These are phyloP conservation scores for Lagopus leucura DNA, from an alignment of 2,113 vertebrate genomes.

Conservation along the genomic window DNA sequence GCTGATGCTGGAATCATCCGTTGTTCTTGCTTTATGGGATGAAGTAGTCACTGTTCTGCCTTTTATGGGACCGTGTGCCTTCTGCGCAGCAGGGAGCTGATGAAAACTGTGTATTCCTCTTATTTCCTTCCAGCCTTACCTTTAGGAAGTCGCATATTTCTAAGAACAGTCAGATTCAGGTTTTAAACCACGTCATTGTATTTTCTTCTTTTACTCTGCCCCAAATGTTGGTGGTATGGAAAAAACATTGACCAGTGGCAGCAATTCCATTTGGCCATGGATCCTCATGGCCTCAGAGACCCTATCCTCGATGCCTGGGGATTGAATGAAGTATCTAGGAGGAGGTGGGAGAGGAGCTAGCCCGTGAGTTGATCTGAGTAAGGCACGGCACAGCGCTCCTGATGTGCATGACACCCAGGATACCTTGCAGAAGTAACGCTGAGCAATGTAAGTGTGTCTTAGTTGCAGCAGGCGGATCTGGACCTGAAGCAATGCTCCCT, in stretches of 20 bases:
- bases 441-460: background rate
- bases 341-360: background rate
- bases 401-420: background rate
- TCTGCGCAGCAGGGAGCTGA: background rate
- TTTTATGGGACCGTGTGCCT: background rate
- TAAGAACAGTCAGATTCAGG: background rate
- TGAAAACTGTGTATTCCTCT: background rate
- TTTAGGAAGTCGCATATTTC: background rate
- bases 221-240: background rate
- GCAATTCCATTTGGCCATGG: rapidly evolving
- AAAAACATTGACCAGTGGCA: no score
- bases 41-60: background rate
- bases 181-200: background rate
- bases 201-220: background rate
- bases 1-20: background rate
- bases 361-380: rapidly evolving
- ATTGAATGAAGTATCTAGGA: background rate
- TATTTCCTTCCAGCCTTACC: background rate
- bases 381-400: background rate
- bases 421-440: rapidly evolving
- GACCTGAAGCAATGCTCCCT: background rate
- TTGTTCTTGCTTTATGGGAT: background rate
- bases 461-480: rapidly evolving
- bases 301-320: background rate
- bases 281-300: background rate